These are phyloP conservation scores for Melanotaenia pygmaea DNA, from an alignment of 2,797 vertebrate species.

Conservation along the genomic window DNA sequence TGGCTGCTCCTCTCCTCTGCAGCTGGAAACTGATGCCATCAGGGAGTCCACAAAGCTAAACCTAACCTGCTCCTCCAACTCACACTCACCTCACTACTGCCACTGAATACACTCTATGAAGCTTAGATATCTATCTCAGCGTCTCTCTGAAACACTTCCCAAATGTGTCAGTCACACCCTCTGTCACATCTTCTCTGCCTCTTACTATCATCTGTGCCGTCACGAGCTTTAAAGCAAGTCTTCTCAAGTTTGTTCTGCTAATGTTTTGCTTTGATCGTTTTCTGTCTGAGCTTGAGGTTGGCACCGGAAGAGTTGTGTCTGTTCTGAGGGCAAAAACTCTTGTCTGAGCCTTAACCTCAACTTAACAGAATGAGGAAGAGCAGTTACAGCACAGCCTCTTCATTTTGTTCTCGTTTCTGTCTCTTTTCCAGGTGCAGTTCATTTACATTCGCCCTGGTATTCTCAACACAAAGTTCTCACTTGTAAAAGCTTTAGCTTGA, in stretches of 20 bases:
- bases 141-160: constrained; percentile 46
- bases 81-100: constrained; percentile 15
- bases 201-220: constrained; percentile 6
- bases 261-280: constrained; percentile 40
- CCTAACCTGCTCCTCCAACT: constrained; percentile 18
- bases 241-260: constrained; percentile 20
- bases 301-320: constrained; percentile 67
- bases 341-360: constrained; percentile 70
- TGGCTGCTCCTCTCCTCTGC: constrained; percentile 47
- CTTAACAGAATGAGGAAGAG: constrained; percentile 61
- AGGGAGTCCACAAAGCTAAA: constrained; percentile 10
- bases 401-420: constrained; percentile 13
- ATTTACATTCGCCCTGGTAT: constrained; percentile 26
- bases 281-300: constrained; percentile 65
- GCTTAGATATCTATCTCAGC: constrained; percentile 27
- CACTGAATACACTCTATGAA: constrained; percentile 6
- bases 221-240: background rate
- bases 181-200: constrained; percentile 23
- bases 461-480: constrained; percentile 15
- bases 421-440: constrained; percentile 27
- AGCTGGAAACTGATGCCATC: constrained; percentile 56
- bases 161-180: constrained; percentile 40
- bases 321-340: constrained; percentile 50
- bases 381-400: constrained; percentile 24
- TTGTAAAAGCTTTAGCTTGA: background rate